A percentile compares a stretch with the other conserved stretches of the same genome.
phyloP scores from a whole-genome alignment of 1,140 invertebrate species.

The Phortica variegata region DNA sequence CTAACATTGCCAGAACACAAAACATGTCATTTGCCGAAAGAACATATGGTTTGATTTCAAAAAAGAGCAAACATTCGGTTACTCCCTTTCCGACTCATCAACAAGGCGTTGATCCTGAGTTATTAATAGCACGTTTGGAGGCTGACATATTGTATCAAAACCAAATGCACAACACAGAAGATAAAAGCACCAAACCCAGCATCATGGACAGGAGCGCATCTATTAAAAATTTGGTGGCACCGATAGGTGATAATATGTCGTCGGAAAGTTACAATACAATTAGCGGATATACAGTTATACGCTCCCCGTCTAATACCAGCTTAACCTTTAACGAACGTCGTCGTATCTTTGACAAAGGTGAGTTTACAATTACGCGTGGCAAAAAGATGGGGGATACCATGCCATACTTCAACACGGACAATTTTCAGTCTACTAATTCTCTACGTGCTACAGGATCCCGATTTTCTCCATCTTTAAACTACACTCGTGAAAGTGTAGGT shows the following conservation, averaged over 20 bases:
- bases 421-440: too few relatives aligned
- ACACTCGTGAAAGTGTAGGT: too few relatives aligned
- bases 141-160: too few relatives aligned
- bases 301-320: neutral
- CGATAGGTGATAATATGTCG: neutral
- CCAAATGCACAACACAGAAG: too few relatives aligned
- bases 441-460: too few relatives aligned
- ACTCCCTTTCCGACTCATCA: slow-evolving; percentile 23
- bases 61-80: neutral
- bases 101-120: slow-evolving; percentile 1
- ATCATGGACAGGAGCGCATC: neutral
- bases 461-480: too few relatives aligned
- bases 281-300: neutral
- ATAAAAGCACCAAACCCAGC: too few relatives aligned
- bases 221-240: neutral
- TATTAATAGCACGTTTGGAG: slow-evolving; percentile 16
- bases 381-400: slow-evolving; percentile 15
- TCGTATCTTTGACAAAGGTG: slow-evolving; percentile 1
- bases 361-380: slow-evolving; percentile 8
- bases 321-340: slow-evolving; percentile 10
- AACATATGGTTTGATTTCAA: slow-evolving; percentile 25
- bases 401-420: too few relatives aligned
- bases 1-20: neutral
- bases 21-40: neutral
- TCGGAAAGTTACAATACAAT: neutral